Base-by-base conservation (phyloP, 2,113 vertebrate genomes). In the Anseranas semipalmata region DNA sequence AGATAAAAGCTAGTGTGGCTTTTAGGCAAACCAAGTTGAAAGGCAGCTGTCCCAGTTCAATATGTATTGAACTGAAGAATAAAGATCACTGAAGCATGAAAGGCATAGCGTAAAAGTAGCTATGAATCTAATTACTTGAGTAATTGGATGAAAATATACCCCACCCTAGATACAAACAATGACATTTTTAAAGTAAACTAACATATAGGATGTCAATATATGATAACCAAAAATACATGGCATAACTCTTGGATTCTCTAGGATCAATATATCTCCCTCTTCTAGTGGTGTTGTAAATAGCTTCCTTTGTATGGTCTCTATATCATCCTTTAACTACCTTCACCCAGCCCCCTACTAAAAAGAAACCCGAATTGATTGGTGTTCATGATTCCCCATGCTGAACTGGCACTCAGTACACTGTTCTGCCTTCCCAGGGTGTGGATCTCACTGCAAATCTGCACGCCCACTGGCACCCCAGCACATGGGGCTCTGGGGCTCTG, bases 81-180 rank as follows among this genome's bases (percentile, higher is more conserved):
- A 96, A 94, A 89, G 83, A 90, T 58, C 76, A 82, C 70, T 68
- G 90, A 96, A 96, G 85, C 85, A 43, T 80, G 79, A 92, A 96
- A 91, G 22, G 72, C 52, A 56, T 12, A 92, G 73, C 8, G 1
- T 48, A 93, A 92, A 33, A 81, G 33, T 65, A 88, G 84, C 67
- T 85, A 68, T 70, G 86, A 91, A 95, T 90, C 41, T 97, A 95
- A 96, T 94, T 91, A 91, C 74, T 85, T 70, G 25, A 95, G 70
- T 72, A 96, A 96, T 37, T 85, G 39, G 48, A 90, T 79, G 62
- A 93, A 74, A 82, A 79, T 66, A 73, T 53, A 85, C 76, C 86
- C 88, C 89, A 78, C 62, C 73, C 58, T 52, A 43, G 32, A 81
- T 79, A 79, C n/a, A 82, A 93, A n/a, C 28, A 87, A 43, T 11